Percentiles rank a stretch among this genome's conserved stretches.
Evolutionary conservation across 37 sponge, comb jelly and placozoan species (phyloP).

Genomic region (Eunapius fragilis): DNA sequence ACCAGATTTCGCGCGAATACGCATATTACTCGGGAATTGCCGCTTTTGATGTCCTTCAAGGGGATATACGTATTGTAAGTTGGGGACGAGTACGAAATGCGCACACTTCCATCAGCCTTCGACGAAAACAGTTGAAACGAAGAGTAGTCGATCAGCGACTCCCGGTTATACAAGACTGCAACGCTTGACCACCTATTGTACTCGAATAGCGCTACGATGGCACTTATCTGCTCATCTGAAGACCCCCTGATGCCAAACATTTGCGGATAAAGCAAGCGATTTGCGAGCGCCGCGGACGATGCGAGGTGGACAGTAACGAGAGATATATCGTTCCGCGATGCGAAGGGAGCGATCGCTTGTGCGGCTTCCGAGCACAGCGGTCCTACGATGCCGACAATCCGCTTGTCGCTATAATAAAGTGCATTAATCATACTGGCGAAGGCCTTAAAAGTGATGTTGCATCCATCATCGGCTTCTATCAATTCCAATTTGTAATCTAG

Average conservation of each 20-base stretch:
- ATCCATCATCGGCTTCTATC: slow-evolving; percentile 30
- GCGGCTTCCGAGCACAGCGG: slow-evolving; percentile 32
- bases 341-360: background rate
- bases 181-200: slow-evolving; percentile 22
- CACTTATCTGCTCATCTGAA: background rate
- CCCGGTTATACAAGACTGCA: slow-evolving; percentile 6
- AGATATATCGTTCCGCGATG: background rate
- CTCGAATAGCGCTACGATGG: background rate
- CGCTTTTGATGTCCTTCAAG: background rate
- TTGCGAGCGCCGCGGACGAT: background rate
- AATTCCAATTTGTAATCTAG: slow-evolving; percentile 21
- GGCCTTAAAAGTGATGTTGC: slow-evolving; percentile 10
- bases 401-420: background rate
- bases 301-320: slow-evolving; percentile 26
- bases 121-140: background rate
- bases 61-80: background rate
- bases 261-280: slow-evolving; percentile 9
- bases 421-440: background rate
- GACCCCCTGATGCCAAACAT: slow-evolving; percentile 24
- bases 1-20: background rate
- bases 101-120: background rate
- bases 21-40: slow-evolving; percentile 1
- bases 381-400: slow-evolving; percentile 23
- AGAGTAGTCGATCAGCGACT: background rate
- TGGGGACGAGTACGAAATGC: background rate